Base-by-base conservation (phyloP, 2,888 invertebrate genomes). In the Sabatieria punctata region DNA sequence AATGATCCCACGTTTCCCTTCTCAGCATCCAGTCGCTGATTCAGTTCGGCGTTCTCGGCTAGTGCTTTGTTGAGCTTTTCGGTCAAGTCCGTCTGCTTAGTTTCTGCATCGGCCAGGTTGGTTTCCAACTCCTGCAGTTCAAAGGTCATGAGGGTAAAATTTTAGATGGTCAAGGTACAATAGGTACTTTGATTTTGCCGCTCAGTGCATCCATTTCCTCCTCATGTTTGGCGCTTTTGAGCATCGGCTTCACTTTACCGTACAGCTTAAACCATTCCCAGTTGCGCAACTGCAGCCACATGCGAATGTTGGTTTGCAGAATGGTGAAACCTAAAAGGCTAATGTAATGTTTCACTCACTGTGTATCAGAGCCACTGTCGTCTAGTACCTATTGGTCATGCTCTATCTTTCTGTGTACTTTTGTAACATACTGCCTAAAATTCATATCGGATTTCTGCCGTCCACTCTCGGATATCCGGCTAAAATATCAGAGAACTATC, bases 181-280 rank as follows among this genome's bases (percentile, higher is more conserved):
- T 30, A 30, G 38, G 41, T 40, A 77, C 89, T 89, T 79, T 93
- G 66, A 50, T 27, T 48, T 50, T 43, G 48, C 68, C 68, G 44
- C 62, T 60, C 53, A 63, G 63, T 58, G 63, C 88, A 73, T 86
- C 88, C 72, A 95, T 79, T 75, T 95, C 93, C 76, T 95, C 95
- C 77, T 95, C 95, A 76, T 89, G 78, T 67, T 89, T 83, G 71
- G 84, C 84, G 76, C 86, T 86, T 77, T 86, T 89, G 78, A 97
- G 85, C 68, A 95, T 80, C 66, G 95, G 95, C 77, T 89, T 89
- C 79, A 93, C 85, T 77, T 84, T 89, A 77, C 85, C 84, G 88
- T 93, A 95, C 77, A 95, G 72, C 74, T 89, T 89, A 86, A 88
- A 97, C 95, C 95, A 95, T 69, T 88, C 84, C 95, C 95, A 95